Evolutionary conservation across 2,797 vertebrate species (phyloP).

Genomic region (Megaceryle alcyon): DNA sequence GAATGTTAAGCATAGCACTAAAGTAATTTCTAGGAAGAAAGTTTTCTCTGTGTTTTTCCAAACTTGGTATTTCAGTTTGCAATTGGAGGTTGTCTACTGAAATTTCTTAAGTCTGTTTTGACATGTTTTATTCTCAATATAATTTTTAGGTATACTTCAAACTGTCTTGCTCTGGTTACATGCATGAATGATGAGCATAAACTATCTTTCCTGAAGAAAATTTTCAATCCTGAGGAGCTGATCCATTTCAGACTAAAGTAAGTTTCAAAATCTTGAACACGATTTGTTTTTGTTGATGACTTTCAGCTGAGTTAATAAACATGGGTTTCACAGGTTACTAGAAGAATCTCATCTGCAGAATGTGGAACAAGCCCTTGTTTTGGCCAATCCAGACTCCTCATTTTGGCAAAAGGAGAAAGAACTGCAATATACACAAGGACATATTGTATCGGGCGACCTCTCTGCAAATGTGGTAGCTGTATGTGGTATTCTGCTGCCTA

Average conservation of each 20-base stretch:
- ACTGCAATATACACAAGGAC: constrained; percentile 82
- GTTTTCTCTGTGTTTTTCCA: neutral
- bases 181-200: constrained; percentile 97
- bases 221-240: constrained; percentile 90
- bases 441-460: constrained; percentile 88
- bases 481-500: constrained; percentile 90
- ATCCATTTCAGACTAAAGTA: constrained; percentile 94
- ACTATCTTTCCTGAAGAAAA: constrained; percentile 92
- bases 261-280: neutral
- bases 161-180: constrained; percentile 92
- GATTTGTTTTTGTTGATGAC: neutral
- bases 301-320: constrained; percentile 17
- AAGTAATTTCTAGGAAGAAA: neutral
- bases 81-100: neutral
- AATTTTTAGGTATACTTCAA: constrained; percentile 89
- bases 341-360: constrained; percentile 89
- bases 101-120: neutral
- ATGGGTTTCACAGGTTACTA: constrained; percentile 79
- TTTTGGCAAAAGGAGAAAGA: constrained; percentile 87
- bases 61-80: neutral
- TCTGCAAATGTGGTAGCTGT: constrained; percentile 87
- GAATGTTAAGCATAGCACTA: neutral
- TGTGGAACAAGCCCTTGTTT: constrained; percentile 87
- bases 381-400: constrained; percentile 86
- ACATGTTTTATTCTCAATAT: neutral